Conservation (phyloP, 2,888 invertebrate species). For the Spodoptera littoralis region DNA sequence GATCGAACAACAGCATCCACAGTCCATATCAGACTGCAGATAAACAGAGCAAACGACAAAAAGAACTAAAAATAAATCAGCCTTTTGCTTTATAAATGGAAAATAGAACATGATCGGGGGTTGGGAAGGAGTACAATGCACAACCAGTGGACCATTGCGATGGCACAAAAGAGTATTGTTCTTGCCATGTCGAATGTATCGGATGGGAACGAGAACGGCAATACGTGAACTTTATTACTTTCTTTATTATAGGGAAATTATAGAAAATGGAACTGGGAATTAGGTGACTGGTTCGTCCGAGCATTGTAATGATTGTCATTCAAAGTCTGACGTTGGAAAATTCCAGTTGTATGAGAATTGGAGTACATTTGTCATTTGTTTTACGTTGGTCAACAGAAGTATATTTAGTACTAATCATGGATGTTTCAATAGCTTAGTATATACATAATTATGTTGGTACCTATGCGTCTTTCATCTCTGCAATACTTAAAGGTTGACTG, state of each 20-base stretch:
- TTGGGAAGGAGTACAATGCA: slow-evolving; percentile 73
- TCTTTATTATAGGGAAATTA: slow-evolving; percentile 62
- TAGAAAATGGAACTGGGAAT: slow-evolving; percentile 47
- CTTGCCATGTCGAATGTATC: slow-evolving; percentile 85
- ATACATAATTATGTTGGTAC: too few relatives aligned
- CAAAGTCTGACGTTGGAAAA: too few relatives aligned
- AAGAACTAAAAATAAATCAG: slow-evolving; percentile 69
- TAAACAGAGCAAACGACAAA: slow-evolving; percentile 55
- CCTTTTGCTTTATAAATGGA: slow-evolving; percentile 75
- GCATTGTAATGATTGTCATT: not conserved
- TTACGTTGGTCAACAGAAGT: too few relatives aligned
- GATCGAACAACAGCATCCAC: slow-evolving; percentile 35
- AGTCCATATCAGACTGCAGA: slow-evolving; percentile 47
- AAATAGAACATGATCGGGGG: slow-evolving; percentile 81
- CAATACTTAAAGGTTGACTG: too few relatives aligned
- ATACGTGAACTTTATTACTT: slow-evolving; percentile 77
- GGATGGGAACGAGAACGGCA: slow-evolving; percentile 74
- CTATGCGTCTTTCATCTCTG: too few relatives aligned
- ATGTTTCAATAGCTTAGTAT: too few relatives aligned
- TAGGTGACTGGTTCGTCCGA: slow-evolving; percentile 1
- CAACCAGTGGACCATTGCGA: slow-evolving; percentile 80
- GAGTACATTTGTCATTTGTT: too few relatives aligned
- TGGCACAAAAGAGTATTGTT: slow-evolving; percentile 84
- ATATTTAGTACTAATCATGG: too few relatives aligned
- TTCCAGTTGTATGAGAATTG: too few relatives aligned